A percentile compares a stretch with the other conserved stretches of the same genome.
Evolutionary conservation across 1,140 invertebrate genomes (phyloP).

Genomic region (Tribolium madens): DNA sequence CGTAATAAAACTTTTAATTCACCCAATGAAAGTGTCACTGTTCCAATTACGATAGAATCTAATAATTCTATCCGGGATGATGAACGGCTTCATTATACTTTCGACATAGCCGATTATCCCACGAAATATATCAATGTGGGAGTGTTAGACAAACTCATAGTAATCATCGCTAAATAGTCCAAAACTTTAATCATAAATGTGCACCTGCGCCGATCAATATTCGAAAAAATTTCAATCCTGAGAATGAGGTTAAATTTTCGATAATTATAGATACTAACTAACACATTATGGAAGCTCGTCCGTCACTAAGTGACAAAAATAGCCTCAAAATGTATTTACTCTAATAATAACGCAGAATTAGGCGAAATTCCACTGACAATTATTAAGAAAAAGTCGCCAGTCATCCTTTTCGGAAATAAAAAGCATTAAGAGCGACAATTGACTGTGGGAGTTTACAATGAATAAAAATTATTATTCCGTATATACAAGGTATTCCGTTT

Average conservation of each 20-base stretch:
- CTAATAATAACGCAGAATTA: slow-evolving; percentile 9
- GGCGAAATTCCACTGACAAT: not conserved
- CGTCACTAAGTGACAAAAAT: not conserved
- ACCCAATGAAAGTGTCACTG: not conserved
- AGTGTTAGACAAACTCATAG: not conserved
- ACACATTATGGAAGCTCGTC: slow-evolving; percentile 1
- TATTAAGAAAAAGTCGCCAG: not conserved
- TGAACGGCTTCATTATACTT: slow-evolving; percentile 1
- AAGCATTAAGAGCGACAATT: too few relatives aligned
- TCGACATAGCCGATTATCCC: slow-evolving; percentile 13
- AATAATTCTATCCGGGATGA: not conserved
- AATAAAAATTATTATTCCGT: not conserved
- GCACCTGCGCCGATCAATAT: slow-evolving; percentile 1
- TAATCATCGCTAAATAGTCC: too few relatives aligned
- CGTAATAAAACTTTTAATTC: slow-evolving; percentile 22
- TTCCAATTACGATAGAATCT: slow-evolving; percentile 9
- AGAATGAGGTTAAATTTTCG: not conserved
- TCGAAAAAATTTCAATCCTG: not conserved
- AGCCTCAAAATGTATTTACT: not conserved
- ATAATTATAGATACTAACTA: slow-evolving; percentile 23
- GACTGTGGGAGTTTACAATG: too few relatives aligned
- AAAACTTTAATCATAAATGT: not conserved
- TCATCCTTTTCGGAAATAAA: too few relatives aligned
- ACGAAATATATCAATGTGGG: not conserved
- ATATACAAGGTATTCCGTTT: too few relatives aligned